These are phyloP conservation scores for Apus apus DNA, from an alignment of 2,113 vertebrate species.

Conservation along the genomic window DNA sequence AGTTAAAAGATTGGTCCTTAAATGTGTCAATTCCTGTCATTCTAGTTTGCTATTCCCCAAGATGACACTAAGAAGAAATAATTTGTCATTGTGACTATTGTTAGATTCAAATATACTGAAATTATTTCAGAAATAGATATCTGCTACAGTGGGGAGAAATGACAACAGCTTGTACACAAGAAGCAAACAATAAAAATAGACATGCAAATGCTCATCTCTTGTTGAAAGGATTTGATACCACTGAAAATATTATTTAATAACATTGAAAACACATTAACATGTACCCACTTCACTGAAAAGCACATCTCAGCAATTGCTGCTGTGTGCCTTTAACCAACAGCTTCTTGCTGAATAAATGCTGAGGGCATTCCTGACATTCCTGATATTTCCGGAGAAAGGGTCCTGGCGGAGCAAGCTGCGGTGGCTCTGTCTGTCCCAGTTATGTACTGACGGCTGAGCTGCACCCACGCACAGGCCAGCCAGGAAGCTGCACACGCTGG, in stretches of 20 bases:
- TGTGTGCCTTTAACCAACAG: not conserved
- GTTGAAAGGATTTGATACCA: not conserved
- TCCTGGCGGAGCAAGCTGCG: not conserved
- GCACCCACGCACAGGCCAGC: not conserved
- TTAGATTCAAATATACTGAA: not conserved
- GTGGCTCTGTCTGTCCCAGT: not conserved
- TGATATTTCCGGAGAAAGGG: conserved; percentile 34
- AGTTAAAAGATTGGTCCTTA: not conserved
- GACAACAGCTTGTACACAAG: not conserved
- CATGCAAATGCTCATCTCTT: not conserved
- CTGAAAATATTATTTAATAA: not conserved
- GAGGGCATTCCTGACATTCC: conserved; percentile 61
- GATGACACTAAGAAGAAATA: not conserved
- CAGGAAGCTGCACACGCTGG: not conserved
- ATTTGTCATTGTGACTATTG: not conserved
- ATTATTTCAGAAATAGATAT: not conserved
- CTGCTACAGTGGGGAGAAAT: not conserved
- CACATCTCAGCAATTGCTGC: not conserved
- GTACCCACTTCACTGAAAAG: not conserved
- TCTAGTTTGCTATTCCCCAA: not conserved
- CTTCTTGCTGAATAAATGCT: conserved; percentile 17
- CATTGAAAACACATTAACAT: not conserved
- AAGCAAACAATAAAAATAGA: not conserved
- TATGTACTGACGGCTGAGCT: not conserved
- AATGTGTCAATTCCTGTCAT: not conserved